Evolutionary conservation across 2,888 invertebrate genomes (phyloP).

Genomic region (Leptogaster cylindrica): DNA sequence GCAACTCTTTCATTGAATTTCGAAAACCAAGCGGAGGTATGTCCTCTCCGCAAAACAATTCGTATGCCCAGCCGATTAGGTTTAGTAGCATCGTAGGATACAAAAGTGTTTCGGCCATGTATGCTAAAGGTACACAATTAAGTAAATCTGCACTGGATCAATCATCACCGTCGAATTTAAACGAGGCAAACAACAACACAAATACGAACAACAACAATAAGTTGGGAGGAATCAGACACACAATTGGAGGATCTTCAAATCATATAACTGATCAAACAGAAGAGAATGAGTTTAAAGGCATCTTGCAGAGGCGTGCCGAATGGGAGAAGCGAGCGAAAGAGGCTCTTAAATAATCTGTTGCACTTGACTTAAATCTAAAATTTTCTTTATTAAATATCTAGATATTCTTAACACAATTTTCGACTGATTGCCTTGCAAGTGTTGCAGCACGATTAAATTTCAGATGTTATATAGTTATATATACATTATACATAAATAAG

Average conservation of each 20-base stretch:
- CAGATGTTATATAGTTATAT: too few species aligned
- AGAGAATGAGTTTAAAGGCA: slow-evolving; percentile 68
- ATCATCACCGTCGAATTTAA: slow-evolving; percentile 46
- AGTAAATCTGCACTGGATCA: not conserved
- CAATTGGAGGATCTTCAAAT: slow-evolving; percentile 15
- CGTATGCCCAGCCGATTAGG: slow-evolving; percentile 39
- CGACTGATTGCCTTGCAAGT: not conserved
- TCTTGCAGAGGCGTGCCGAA: slow-evolving; percentile 76
- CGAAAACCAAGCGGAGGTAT: slow-evolving; percentile 49
- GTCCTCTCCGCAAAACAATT: slow-evolving; percentile 47
- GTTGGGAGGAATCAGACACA: slow-evolving; percentile 40
- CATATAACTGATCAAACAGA: slow-evolving; percentile 14
- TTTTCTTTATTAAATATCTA: not conserved
- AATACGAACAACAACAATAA: slow-evolving; percentile 48
- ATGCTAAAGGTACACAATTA: slow-evolving; percentile 4
- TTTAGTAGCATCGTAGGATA: slow-evolving; percentile 37
- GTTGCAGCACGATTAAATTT: not conserved
- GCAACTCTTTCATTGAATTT: slow-evolving; percentile 57
- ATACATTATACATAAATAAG: too few species aligned
- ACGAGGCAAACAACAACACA: slow-evolving; percentile 52
- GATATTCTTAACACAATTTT: slow-evolving; percentile 1
- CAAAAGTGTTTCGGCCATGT: slow-evolving; percentile 4
- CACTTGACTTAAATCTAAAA: not conserved
- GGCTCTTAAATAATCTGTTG: slow-evolving; percentile 59
- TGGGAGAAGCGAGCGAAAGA: slow-evolving; percentile 81